phyloP scores from a whole-genome alignment of 2,888 invertebrate genomes.

The Gymnoscelis rufifasciata region DNA sequence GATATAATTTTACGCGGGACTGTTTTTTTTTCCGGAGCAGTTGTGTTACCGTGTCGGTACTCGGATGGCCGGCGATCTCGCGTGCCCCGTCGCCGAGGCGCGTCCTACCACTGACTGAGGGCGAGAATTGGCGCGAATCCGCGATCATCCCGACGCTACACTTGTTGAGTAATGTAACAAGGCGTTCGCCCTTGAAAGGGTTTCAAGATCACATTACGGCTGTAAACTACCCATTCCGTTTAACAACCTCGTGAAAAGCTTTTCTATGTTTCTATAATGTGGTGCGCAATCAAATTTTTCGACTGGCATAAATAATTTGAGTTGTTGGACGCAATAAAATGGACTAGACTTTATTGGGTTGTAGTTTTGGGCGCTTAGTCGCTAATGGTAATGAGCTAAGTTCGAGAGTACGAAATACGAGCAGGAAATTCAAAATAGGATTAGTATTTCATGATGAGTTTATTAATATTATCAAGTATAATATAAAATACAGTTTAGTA shows the following conservation, averaged over 20 bases:
- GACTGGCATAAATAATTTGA: background rate
- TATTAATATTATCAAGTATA: constrained; percentile 1
- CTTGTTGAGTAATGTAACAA: constrained; percentile 53
- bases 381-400: no score
- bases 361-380: no score
- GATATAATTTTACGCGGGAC: no score
- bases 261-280: constrained; percentile 23
- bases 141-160: constrained; percentile 51
- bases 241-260: constrained; percentile 22
- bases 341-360: constrained; percentile 6
- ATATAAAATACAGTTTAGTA: background rate
- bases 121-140: constrained; percentile 59
- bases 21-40: no score
- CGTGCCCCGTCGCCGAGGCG: constrained; percentile 62
- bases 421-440: no score
- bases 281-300: background rate
- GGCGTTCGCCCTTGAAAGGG: constrained; percentile 48
- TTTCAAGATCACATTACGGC: constrained; percentile 34
- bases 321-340: constrained; percentile 5
- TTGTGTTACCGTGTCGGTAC: constrained; percentile 28
- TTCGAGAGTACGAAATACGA: no score
- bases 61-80: constrained; percentile 42
- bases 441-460: no score
- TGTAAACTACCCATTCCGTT: constrained; percentile 15
- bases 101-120: constrained; percentile 71